Evolutionary conservation across 2,888 invertebrate genomes (phyloP), one percentile per base, ranked within the genome.

Genomic region (Scaptomyza polygonia): DNA sequence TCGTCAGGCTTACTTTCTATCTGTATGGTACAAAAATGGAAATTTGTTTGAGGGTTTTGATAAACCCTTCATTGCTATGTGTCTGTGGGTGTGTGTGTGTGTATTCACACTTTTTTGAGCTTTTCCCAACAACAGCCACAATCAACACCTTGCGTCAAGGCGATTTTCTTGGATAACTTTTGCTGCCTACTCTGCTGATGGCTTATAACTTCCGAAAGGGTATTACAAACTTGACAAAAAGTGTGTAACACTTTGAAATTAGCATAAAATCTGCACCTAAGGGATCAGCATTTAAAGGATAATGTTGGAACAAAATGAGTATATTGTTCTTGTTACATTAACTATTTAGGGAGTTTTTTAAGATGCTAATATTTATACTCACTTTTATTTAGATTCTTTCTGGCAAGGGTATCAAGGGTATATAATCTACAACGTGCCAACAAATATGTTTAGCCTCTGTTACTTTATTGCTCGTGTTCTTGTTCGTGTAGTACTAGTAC

Each of bases 71-170:
- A 8, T 21, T 36, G 18, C 9, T 34, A 12, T 32, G 53, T 51
- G 66, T 73, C 5, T 25, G 3, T 4, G 4, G 25, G 76, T 79
- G 67, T 30, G 49, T 45, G 69, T 73, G 73, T 79, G 72, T 76
- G 72, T 59, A 73, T 40, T 53, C 40, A 6, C 40, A 58, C 71
- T 64, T 77, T 77, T 86, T 83, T 72, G 65, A 70, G 67, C 73
- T 77, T 65, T 72, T 72, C 55, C 61, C 69, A 55, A 67, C 76
- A 77, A 62, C 54, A 52, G 36, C 43, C 55, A 54, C 44, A 55
- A 53, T 67, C 67, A 67, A 67, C 67, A 68, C 25, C 18, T 42
- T 48, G 51, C 30, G 44, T 54, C 29, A 57, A 52, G 61, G 39
- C 54, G 8, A 25, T 29, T 16, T 39, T 43, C 40, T 51, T 36